Evolutionary conservation across 2,113 vertebrate genomes (phyloP), one percentile per base, ranked within the genome.

Genomic region (Physeter macrocephalus): DNA sequence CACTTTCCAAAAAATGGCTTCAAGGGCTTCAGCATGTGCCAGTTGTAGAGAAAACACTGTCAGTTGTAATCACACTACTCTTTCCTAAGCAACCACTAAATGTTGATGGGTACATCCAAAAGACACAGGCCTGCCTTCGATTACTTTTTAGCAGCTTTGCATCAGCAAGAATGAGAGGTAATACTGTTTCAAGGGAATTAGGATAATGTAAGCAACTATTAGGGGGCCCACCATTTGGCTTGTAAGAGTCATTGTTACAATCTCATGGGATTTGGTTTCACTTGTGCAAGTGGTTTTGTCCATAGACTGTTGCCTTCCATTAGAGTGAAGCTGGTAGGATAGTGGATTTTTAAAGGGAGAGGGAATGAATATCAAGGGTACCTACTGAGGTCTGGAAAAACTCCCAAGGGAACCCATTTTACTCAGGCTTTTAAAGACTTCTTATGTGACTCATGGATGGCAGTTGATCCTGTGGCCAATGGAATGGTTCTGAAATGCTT

Each of bases 401-500:
- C 10, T 81, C 69, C 64, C 36, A 77, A 43, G 61, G 83, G 81
- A 72, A 93, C 17, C 31, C 18, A 41, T 64, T 90, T 66, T 75
- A 64, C 81, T 91, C 34, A 34, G 29, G 15, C 29, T 87, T 91
- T 93, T 86, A 69, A 94, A 91, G 72, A 54, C n/a, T 83, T 72
- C 39, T 64, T 81, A 9, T 27, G 17, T 1, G 8, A 90, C 87
- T 92, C 64, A 61, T 88, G 71, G 59, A 25, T 72, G 49, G 41
- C 87, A 41, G 21, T 80, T 83, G 29, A 92, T 97, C 82, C 62
- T 41, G 2, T 13, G 46, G 93, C 78, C 94, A 85, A 17, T 72
- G 36, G 85, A 98, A 41, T 36, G 36, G 81, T 93, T 85, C 85
- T 81, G 49, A 59, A 64, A 72, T 81, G 66, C 86, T 94, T 66